Evolutionary conservation across 30 jellyfish, hydroid and myxozoan genomes (phyloP), one percentile per base, ranked within the genome.

Genomic region (Aurelia sp.): DNA sequence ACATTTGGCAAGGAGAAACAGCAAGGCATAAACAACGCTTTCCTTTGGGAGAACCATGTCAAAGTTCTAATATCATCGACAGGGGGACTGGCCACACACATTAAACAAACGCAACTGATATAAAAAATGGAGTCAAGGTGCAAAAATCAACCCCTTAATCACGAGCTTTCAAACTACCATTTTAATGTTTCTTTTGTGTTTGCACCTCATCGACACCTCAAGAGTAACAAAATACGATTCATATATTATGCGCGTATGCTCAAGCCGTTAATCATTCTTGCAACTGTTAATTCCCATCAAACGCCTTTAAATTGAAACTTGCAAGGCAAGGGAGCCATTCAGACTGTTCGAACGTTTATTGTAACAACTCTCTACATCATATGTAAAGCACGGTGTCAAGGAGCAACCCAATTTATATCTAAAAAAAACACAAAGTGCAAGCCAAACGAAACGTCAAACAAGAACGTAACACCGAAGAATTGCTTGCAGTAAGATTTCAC

Each of bases 131-230:
- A 19, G 27, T 10, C 16, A 51, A 21, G 81, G 91, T 38, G 91
- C 20, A n/a, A 81, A 81, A 58, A 15, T 81, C 91, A 69, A 30
- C 91, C 73, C 91, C 83, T 81, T 81, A 81, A 81, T 67, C 91
- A 67, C 40, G 81, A 55, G 80, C 73, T 41, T 66, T 63, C 21
- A 58, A 67, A 73, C 20, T 47, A 65, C 59, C 67, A 69, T 31
- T 63, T 63, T 68, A 52, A 38, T 20, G 78, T 18, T 81, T 67
- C 84, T 52, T 63, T 66, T 81, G 91, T 67, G 63, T 65, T 66
- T 30, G 27, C 38, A 17, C 18, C 64, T 63, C 40, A 68, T 67
- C 64, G 84, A 67, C 91, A 81, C 91, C 91, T 81, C 48, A 8
- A 27, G 66, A 53, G 84, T 31, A 44, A 27, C 67, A n/a, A 62